Percentiles rank a stretch among this genome's conserved stretches.
These are phyloP conservation scores for Lepus townsendii DNA, from an alignment of 2,797 vertebrate species.

Conservation along the genomic window DNA sequence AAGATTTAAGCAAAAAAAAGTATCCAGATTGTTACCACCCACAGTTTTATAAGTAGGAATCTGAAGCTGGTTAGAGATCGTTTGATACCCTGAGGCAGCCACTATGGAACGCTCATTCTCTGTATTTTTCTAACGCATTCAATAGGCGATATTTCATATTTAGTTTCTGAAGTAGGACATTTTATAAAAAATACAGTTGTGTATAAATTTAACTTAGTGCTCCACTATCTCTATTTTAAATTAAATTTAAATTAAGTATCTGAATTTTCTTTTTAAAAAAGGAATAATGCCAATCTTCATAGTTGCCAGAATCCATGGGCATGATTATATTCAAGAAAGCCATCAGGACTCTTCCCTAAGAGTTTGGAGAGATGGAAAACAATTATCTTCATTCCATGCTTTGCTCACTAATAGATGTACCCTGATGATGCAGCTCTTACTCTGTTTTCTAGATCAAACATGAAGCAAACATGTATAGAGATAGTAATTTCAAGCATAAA, in stretches of 20 bases:
- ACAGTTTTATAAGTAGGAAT: conserved; percentile 85
- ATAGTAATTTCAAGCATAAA: too few relatives aligned
- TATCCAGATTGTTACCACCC: conserved; percentile 93
- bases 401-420: too few relatives aligned
- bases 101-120: background rate
- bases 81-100: conserved; percentile 68
- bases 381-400: background rate
- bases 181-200: conserved; percentile 14
- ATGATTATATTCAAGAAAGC: background rate
- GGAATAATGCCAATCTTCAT: background rate
- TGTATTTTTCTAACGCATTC: background rate
- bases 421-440: too few relatives aligned
- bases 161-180: conserved; percentile 42
- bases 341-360: background rate
- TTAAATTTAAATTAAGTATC: conserved; percentile 4
- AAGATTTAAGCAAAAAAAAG: conserved; percentile 89
- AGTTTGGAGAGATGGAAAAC: conserved; percentile 14
- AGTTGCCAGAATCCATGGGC: background rate
- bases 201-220: conserved; percentile 20
- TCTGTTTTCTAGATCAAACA: too few relatives aligned
- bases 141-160: conserved; percentile 68
- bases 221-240: background rate
- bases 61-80: conserved; percentile 85
- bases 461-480: too few relatives aligned
- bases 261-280: background rate